Evolutionary conservation across 2,888 invertebrate species (phyloP).

Genomic region (Tethea ocularis): DNA sequence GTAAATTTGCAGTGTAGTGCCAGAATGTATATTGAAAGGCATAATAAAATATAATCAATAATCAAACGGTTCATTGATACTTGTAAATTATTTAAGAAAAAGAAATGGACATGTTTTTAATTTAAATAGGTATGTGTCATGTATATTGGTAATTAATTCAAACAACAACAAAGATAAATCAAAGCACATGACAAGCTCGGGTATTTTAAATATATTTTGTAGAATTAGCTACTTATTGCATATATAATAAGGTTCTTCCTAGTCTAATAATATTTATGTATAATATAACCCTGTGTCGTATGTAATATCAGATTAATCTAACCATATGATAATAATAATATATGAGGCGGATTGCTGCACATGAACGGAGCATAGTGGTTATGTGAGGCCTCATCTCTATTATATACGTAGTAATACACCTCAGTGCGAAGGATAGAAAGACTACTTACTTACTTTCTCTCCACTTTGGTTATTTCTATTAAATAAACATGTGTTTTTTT

Average conservation of each 20-base stretch:
- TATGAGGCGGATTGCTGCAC: too few relatives aligned
- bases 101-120: background rate
- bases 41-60: background rate
- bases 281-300: background rate
- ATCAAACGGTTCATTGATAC: background rate
- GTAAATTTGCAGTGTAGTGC: background rate
- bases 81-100: background rate
- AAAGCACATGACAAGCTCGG: constrained; percentile 3
- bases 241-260: background rate
- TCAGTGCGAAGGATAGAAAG: too few relatives aligned
- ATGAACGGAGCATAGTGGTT: too few relatives aligned
- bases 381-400: too few relatives aligned
- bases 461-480: too few relatives aligned
- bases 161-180: background rate
- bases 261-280: background rate
- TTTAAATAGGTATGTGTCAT: background rate
- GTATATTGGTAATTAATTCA: background rate
- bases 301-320: too few relatives aligned
- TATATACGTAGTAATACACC: too few relatives aligned
- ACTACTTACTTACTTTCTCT: too few relatives aligned
- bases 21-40: background rate
- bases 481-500: too few relatives aligned
- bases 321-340: too few relatives aligned
- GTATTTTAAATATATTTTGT: background rate
- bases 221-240: background rate